These are phyloP conservation scores for Phenganax marumi DNA, from an alignment of 92 coral and sea anemone species.

Conservation along the genomic window DNA sequence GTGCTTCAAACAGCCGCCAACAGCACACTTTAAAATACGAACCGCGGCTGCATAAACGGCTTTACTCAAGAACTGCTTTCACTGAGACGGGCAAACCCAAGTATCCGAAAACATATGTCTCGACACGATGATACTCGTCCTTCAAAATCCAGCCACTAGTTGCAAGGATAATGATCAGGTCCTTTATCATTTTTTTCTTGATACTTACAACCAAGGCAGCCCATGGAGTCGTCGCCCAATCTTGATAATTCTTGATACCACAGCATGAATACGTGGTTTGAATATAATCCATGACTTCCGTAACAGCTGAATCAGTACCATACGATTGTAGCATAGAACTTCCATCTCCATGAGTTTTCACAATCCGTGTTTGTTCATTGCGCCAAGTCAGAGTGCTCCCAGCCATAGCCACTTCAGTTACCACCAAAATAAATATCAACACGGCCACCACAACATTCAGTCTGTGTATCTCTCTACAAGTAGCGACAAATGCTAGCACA, in stretches of 20 bases:
- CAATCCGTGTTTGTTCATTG: slow-evolving; percentile 60
- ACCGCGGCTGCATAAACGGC: no score
- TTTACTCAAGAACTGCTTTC: no score
- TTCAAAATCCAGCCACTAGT: no score
- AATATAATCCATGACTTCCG: slow-evolving; percentile 73
- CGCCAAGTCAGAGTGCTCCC: slow-evolving; percentile 68
- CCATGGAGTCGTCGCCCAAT: slow-evolving; percentile 95
- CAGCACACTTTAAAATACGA: no score
- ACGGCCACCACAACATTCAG: slow-evolving; percentile 70
- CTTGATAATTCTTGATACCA: slow-evolving; percentile 87
- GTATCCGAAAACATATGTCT: no score
- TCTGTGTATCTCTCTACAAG: slow-evolving; percentile 73
- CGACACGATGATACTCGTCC: no score
- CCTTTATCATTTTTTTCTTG: neutral
- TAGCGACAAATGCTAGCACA: slow-evolving; percentile 66
- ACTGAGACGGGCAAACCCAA: no score
- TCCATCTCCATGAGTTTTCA: slow-evolving; percentile 70
- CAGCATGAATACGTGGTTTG: slow-evolving; percentile 88
- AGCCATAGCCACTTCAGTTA: slow-evolving; percentile 74
- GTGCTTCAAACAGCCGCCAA: no score
- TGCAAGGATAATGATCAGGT: neutral
- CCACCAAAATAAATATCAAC: slow-evolving; percentile 61
- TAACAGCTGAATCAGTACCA: slow-evolving; percentile 69
- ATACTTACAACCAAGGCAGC: slow-evolving; percentile 76
- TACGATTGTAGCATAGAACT: slow-evolving; percentile 72